Conservation (phyloP, 1,140 invertebrate genomes). For the Leptopilina clavipes region DNA sequence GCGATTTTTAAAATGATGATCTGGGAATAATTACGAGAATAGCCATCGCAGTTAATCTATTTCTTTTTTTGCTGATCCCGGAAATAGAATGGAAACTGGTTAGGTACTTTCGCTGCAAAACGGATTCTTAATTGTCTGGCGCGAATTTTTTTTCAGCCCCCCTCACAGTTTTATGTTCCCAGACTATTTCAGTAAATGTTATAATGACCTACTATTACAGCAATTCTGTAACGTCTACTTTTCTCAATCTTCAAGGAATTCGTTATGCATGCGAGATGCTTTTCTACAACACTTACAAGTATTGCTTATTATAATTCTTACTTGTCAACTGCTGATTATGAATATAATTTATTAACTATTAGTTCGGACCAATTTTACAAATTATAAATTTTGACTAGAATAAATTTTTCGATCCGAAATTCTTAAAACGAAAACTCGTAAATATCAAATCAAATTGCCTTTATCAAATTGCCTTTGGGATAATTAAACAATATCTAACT, state of each 20-base stretch:
- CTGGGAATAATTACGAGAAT: background rate
- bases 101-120: background rate
- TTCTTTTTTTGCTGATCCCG: background rate
- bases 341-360: no score
- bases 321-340: constrained; percentile 14
- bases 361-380: no score
- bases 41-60: no score
- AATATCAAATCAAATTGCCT: no score
- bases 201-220: constrained; percentile 23
- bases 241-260: constrained; percentile 1
- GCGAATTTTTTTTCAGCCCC: background rate
- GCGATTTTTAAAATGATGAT: background rate
- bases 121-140: constrained; percentile 6
- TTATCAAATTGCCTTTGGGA: no score
- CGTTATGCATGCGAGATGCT: constrained; percentile 16
- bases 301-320: background rate
- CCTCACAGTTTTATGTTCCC: background rate
- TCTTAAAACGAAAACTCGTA: no score
- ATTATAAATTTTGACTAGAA: no score
- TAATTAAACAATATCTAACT: no score
- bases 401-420: no score
- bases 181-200: constrained; percentile 16
- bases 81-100: background rate
- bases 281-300: background rate
- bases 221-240: constrained; percentile 23